phyloP scores from a whole-genome alignment of 2,797 vertebrate genomes.

The Chelonia mydas region DNA sequence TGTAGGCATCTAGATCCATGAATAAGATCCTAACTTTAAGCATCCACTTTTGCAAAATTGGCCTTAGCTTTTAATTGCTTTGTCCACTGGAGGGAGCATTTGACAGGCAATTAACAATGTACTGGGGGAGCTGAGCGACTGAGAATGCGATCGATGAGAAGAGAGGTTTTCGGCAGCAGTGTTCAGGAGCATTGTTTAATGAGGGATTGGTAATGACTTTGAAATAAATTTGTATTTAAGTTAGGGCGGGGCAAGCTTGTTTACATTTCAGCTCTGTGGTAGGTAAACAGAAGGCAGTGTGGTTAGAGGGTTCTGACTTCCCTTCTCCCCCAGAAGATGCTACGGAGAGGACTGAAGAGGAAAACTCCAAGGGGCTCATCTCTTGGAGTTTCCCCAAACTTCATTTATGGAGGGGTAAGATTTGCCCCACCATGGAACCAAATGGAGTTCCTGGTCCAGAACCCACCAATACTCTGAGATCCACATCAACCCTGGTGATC shows the following conservation, averaged over 20 bases:
- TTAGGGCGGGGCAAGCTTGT: rapidly evolving
- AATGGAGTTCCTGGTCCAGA: neutral
- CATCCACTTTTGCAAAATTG: neutral
- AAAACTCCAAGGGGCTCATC: neutral
- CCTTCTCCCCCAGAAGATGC: neutral
- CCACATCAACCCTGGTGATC: neutral
- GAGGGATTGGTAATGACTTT: neutral
- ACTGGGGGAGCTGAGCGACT: neutral
- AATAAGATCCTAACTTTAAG: neutral
- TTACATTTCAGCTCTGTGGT: neutral
- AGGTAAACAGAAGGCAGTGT: rapidly evolving
- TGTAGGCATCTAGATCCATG: rapidly evolving
- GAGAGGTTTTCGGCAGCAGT: neutral
- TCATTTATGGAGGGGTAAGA: neutral
- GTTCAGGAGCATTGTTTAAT: neutral
- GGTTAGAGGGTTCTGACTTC: neutral
- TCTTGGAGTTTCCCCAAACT: neutral
- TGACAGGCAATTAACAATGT: constrained; percentile 12
- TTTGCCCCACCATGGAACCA: neutral
- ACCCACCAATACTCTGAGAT: neutral
- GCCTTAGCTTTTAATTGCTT: constrained; percentile 29
- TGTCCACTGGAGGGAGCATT: constrained; percentile 70
- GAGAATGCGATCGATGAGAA: neutral
- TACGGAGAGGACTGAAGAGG: rapidly evolving
- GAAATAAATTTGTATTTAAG: neutral